A percentile compares a stretch with the other conserved stretches of the same genome.
phyloP scores from a whole-genome alignment of 2,113 vertebrate species.

The Aptenodytes patagonicus region DNA sequence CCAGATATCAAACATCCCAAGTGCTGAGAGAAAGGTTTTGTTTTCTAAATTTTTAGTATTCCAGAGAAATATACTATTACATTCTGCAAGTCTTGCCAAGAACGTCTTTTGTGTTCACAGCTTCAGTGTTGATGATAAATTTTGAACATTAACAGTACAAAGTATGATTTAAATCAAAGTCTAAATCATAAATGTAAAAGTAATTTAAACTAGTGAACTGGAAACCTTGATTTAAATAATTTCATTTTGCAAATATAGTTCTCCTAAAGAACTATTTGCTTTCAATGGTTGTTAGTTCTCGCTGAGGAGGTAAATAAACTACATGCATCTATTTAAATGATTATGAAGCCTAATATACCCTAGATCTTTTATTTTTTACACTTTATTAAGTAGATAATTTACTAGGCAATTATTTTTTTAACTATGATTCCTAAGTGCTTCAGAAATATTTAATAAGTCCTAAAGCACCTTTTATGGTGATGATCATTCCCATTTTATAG shows the following conservation, averaged over 20 bases:
- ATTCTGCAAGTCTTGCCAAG: neutral
- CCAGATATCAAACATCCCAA: neutral
- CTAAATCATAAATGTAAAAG: conserved; percentile 12
- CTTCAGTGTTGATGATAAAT: conserved; percentile 26
- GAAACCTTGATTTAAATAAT: conserved; percentile 42
- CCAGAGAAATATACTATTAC: neutral
- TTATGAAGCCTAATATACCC: neutral
- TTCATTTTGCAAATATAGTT: neutral
- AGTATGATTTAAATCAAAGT: conserved; percentile 39
- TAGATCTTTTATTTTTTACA: neutral
- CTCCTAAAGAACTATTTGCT: conserved; percentile 2
- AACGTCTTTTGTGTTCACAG: conserved; percentile 23
- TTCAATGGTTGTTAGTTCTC: neutral
- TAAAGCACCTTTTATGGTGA: neutral
- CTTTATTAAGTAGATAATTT: conserved; percentile 40
- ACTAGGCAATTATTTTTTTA: conserved; percentile 35
- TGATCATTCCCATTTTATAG: neutral
- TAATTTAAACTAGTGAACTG: conserved; percentile 28
- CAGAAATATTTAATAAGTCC: conserved; percentile 12
- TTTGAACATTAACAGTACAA: conserved; percentile 16
- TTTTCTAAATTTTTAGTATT: neutral
- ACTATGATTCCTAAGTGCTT: neutral
- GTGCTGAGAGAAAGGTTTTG: neutral
- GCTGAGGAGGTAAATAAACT: conserved; percentile 25
- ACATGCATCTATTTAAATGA: neutral